These are phyloP conservation scores for Agrotis puta DNA, from an alignment of 2,888 invertebrate genomes.

Conservation along the genomic window DNA sequence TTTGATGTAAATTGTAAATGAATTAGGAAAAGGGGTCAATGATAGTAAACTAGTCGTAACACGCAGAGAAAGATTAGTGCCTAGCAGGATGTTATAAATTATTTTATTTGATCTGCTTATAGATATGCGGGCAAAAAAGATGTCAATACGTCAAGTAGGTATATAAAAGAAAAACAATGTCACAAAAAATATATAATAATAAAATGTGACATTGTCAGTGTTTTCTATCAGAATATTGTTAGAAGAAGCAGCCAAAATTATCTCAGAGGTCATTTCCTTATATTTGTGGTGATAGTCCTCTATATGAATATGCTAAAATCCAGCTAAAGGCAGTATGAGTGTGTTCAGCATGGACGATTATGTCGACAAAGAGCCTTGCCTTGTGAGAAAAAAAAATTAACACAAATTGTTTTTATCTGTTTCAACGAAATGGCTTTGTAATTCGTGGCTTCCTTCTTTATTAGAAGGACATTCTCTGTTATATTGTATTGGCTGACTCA, in stretches of 20 bases:
- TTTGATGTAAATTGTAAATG: slow-evolving; percentile 7
- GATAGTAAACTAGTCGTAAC: neutral
- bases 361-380: slow-evolving; percentile 32
- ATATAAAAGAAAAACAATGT: too few relatives aligned
- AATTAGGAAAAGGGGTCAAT: neutral
- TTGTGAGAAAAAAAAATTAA: slow-evolving; percentile 50
- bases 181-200: too few relatives aligned
- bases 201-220: neutral
- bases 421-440: slow-evolving; percentile 49
- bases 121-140: too few relatives aligned
- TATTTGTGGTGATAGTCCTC: neutral
- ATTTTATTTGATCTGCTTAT: too few relatives aligned
- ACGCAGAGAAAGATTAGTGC: neutral
- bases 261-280: neutral
- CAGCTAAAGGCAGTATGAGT: neutral
- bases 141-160: too few relatives aligned
- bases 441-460: slow-evolving; percentile 45
- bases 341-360: slow-evolving; percentile 3
- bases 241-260: neutral
- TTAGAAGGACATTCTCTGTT: slow-evolving; percentile 41
- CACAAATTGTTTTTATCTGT: slow-evolving; percentile 48
- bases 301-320: neutral
- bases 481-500: slow-evolving; percentile 29
- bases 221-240: neutral
- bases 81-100: neutral